Percentiles rank a stretch among this genome's conserved stretches.
phyloP scores from a whole-genome alignment of 2,888 invertebrate species.

The Polymixis lichenea region DNA sequence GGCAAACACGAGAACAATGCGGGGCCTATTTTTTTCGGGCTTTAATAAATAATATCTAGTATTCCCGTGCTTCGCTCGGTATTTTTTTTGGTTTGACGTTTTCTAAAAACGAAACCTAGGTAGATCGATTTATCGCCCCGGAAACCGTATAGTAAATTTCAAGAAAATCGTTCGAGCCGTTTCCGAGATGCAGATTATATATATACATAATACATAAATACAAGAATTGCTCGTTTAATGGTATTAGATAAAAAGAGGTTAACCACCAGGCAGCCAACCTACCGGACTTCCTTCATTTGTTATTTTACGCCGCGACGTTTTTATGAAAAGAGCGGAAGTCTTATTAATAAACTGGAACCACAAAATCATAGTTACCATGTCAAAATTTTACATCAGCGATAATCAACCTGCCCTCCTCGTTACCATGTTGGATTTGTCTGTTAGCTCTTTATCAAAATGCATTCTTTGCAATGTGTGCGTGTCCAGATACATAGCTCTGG shows the following conservation, averaged over 20 bases:
- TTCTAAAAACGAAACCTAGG: too few relatives aligned
- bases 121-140: too few relatives aligned
- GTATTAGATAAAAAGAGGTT: conserved; percentile 1
- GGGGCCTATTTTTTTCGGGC: not conserved
- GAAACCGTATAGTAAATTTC: too few relatives aligned
- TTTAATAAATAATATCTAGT: conserved; percentile 17
- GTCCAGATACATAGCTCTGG: not conserved
- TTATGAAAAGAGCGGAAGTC: conserved; percentile 12
- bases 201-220: too few relatives aligned
- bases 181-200: too few relatives aligned
- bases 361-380: not conserved
- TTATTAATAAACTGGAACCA: conserved; percentile 9
- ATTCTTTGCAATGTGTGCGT: not conserved
- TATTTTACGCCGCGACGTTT: conserved; percentile 26
- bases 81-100: too few relatives aligned
- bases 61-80: too few relatives aligned
- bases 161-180: too few relatives aligned
- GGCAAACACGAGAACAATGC: conserved; percentile 2
- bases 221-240: too few relatives aligned
- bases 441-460: not conserved
- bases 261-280: not conserved
- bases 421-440: not conserved
- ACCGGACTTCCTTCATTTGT: conserved; percentile 27
- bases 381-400: not conserved
- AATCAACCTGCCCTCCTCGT: not conserved